Evolutionary conservation across 2,113 vertebrate genomes (phyloP).

Genomic region (Sturnira hondurensis): DNA sequence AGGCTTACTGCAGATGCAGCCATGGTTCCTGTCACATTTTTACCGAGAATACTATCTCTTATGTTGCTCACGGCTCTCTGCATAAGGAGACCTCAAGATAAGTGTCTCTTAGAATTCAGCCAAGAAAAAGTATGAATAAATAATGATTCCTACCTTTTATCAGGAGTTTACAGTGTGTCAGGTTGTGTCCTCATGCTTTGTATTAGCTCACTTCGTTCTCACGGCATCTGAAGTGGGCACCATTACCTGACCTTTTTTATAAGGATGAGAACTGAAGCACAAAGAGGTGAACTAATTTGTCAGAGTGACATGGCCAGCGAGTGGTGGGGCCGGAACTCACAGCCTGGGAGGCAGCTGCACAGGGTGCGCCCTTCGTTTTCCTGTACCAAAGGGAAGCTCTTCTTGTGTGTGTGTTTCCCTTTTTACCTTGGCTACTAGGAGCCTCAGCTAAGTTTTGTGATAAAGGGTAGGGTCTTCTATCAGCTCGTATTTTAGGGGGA

Average conservation of each 20-base stretch:
- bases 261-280: background rate
- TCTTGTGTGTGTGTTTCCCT: background rate
- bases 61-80: background rate
- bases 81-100: background rate
- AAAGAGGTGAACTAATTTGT: background rate
- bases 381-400: background rate
- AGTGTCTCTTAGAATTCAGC: background rate
- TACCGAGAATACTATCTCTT: background rate
- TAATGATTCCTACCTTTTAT: background rate
- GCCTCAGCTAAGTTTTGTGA: background rate
- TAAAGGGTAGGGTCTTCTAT: background rate
- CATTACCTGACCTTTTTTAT: background rate
- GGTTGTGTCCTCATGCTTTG: background rate
- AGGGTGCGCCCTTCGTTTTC: background rate
- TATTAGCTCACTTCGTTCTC: background rate
- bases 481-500: background rate
- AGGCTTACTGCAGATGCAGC: background rate
- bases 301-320: background rate
- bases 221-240: background rate
- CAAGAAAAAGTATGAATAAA: background rate
- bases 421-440: slow-evolving; percentile 5
- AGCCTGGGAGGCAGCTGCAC: background rate
- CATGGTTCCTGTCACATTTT: background rate
- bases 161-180: background rate
- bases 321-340: background rate